Evolutionary conservation across 64 coral and sea anemone genomes (phyloP).

Genomic region (Astreopora myriophthalma): DNA sequence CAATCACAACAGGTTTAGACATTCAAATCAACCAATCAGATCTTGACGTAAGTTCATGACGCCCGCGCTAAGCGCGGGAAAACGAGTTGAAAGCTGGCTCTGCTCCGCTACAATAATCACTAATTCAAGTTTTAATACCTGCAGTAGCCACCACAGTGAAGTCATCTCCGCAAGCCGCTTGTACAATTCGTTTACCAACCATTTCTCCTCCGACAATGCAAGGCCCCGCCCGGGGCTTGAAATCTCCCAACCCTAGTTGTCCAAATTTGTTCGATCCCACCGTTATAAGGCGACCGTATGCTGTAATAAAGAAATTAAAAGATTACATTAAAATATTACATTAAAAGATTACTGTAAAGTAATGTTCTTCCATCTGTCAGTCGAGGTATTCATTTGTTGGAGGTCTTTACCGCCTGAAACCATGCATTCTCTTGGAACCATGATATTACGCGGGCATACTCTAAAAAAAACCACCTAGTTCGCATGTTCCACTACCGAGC

Average conservation of each 20-base stretch:
- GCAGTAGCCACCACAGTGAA: slow-evolving; percentile 93
- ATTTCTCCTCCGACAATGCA: slow-evolving; percentile 84
- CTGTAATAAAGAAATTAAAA: slow-evolving; percentile 17
- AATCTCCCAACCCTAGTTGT: slow-evolving; percentile 89
- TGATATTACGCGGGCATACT: too few relatives aligned
- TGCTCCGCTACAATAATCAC: too few relatives aligned
- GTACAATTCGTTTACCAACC: slow-evolving; percentile 79
- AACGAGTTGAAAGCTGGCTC: not conserved
- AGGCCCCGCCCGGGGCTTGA: slow-evolving; percentile 79
- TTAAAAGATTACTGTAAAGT: not conserved
- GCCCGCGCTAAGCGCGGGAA: too few relatives aligned
- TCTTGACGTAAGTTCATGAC: too few relatives aligned
- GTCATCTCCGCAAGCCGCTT: slow-evolving; percentile 93
- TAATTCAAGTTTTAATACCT: slow-evolving; percentile 38
- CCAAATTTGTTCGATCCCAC: slow-evolving; percentile 92
- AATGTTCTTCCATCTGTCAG: not conserved
- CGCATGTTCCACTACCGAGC: too few relatives aligned
- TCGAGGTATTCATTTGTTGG: too few relatives aligned
- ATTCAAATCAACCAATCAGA: too few relatives aligned
- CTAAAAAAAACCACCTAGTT: too few relatives aligned
- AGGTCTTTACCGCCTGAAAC: too few relatives aligned
- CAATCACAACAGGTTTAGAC: not conserved
- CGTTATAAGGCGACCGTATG: slow-evolving; percentile 88
- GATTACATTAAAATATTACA: not conserved
- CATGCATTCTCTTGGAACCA: too few relatives aligned